Base-by-base conservation (phyloP, 2,888 invertebrate genomes). In the Yponomeuta plumbellus region DNA sequence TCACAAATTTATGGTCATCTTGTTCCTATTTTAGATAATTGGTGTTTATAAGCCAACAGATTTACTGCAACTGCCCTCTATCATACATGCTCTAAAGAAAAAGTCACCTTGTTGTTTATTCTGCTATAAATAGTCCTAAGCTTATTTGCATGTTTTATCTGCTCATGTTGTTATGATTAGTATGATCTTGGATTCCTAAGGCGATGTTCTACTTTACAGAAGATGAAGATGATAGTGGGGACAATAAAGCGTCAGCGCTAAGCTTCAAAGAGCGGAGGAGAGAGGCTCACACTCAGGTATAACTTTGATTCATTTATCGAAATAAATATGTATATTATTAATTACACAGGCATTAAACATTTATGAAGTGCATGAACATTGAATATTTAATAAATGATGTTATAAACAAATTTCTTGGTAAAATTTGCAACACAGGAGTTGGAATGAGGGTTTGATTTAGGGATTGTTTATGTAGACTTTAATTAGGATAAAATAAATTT, bases 241-340 rank as follows among this genome's bases (percentile, higher is more conserved):
- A 93, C 75, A 92, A 92, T 73, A 92, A 89, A 75, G 86, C 90
- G 26, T 90, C 92, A 69, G 87, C 96, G 2, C 86, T 97, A 68
- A 97, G 96, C 78, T 98, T 98, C 83, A 98, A 98, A 82, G 98
- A 99, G 78, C 92, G 98, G 56, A 93, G 98, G 66, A 92, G 98
- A 70, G 98, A 98, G 84, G 98, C 98, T 6, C 98, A 98, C 80
- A 98, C 98, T 0, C 93, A 91, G 85, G 92, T 91, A 76, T 39
- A 26, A 64, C 56, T 17, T n/a, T 13, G 39, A 8, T 52, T 17
- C 17, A 17, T 17, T 13, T 52, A 4, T n/a, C n/a, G n/a, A n/a
- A n/a, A 1, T 52, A 13, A 17, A 52, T 5, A n/a, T 13, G 2
- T 44, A 2, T 44, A 4, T 44, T 13, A 13, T 44, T 44, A 8